These are phyloP conservation scores for Ptyas mucosa DNA, from an alignment of 2,113 vertebrate genomes.

Conservation along the genomic window DNA sequence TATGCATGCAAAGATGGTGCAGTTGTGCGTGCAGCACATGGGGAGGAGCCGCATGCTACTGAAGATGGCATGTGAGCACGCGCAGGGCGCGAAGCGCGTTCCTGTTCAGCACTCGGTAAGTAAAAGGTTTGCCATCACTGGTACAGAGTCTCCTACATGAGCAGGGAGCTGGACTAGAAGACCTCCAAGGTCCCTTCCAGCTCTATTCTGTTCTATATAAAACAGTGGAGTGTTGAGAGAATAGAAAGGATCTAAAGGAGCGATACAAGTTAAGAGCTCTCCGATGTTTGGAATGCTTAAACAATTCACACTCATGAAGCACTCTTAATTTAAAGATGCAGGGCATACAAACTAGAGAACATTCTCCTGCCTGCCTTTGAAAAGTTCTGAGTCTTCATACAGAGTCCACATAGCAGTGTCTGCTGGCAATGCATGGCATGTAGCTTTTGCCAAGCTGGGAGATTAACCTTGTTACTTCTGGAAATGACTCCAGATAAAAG, in stretches of 20 bases:
- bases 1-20: no score
- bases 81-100: no score
- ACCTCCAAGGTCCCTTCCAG: no score
- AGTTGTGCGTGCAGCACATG: no score
- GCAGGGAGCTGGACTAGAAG: no score
- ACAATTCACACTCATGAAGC: not conserved
- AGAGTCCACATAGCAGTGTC: not conserved
- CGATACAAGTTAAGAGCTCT: not conserved
- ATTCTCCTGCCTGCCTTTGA: not conserved
- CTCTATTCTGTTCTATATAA: no score
- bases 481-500: not conserved
- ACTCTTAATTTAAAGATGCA: not conserved
- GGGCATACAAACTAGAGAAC: not conserved
- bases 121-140: no score
- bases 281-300: not conserved
- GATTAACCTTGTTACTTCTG: not conserved
- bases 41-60: no score
- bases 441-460: not conserved
- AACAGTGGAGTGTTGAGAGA: not conserved
- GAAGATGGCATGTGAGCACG: no score
- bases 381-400: not conserved
- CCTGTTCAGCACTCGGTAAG: no score
- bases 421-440: not conserved
- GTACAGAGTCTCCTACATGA: no score
- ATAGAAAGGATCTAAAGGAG: not conserved